These are phyloP conservation scores for Okamejei kenojei DNA, from an alignment of 2,797 vertebrate genomes.

Conservation along the genomic window DNA sequence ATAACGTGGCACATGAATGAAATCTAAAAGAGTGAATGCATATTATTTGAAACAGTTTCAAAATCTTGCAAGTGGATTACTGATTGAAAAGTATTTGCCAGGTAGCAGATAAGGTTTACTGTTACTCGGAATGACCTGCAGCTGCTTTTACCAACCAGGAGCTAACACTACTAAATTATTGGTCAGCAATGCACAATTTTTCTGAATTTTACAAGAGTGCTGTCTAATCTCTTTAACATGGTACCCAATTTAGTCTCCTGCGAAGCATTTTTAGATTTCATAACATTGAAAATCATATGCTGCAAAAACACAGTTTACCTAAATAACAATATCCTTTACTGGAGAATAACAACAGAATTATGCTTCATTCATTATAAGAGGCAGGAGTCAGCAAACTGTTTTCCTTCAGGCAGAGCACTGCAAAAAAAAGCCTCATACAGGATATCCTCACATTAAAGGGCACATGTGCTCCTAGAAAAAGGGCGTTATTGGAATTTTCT, in stretches of 20 bases:
- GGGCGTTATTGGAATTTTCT: too few species aligned
- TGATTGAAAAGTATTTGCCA: not conserved
- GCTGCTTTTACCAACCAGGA: not conserved
- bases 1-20: not conserved
- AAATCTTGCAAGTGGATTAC: not conserved
- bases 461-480: too few species aligned
- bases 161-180: not conserved
- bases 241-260: not conserved
- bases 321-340: not conserved
- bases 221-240: not conserved
- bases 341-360: not conserved
- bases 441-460: too few species aligned
- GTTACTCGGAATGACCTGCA: not conserved
- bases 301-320: not conserved
- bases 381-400: not conserved
- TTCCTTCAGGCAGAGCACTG: not conserved
- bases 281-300: too few species aligned
- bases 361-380: not conserved
- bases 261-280: too few species aligned
- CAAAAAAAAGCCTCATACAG: not conserved
- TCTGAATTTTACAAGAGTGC: not conserved
- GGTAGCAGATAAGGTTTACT: not conserved
- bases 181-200: not conserved
- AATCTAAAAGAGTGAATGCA: not conserved
- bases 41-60: not conserved